These are phyloP conservation scores for Enchytraeus crypticus DNA, from an alignment of 2,888 invertebrate genomes.

Conservation along the genomic window DNA sequence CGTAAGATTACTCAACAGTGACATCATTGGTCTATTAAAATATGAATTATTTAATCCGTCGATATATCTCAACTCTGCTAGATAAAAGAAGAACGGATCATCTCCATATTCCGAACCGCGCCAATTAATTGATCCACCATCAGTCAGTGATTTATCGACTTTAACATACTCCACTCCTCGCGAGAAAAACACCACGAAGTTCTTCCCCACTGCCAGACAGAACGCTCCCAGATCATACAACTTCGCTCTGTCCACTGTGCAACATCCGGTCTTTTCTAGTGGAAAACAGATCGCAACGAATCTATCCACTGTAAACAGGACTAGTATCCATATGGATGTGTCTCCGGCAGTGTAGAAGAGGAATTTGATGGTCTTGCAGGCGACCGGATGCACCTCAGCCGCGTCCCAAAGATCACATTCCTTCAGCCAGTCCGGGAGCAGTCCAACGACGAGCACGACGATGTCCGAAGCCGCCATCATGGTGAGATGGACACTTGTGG, in stretches of 20 bases:
- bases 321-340: slow-evolving; percentile 38
- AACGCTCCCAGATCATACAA: slow-evolving; percentile 24
- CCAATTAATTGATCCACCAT: not conserved
- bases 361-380: slow-evolving; percentile 28
- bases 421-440: slow-evolving; percentile 29
- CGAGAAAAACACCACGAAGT: slow-evolving; percentile 38
- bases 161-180: slow-evolving; percentile 24
- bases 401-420: slow-evolving; percentile 10
- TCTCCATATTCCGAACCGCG: too few relatives aligned
- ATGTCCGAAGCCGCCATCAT: slow-evolving; percentile 27
- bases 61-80: slow-evolving; percentile 18
- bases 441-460: slow-evolving; percentile 23
- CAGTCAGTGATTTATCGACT: not conserved
- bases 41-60: too few relatives aligned
- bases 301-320: slow-evolving; percentile 38
- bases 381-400: slow-evolving; percentile 19
- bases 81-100: too few relatives aligned
- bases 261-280: slow-evolving; percentile 29
- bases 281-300: slow-evolving; percentile 37
- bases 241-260: slow-evolving; percentile 30
- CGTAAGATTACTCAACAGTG: not conserved
- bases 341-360: slow-evolving; percentile 30
- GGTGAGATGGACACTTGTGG: slow-evolving; percentile 27
- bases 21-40: too few relatives aligned
- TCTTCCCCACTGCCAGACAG: slow-evolving; percentile 27